Evolutionary conservation across 2,113 vertebrate genomes (phyloP), one percentile per base, ranked within the genome.

Genomic region (Anolis sagrei): DNA sequence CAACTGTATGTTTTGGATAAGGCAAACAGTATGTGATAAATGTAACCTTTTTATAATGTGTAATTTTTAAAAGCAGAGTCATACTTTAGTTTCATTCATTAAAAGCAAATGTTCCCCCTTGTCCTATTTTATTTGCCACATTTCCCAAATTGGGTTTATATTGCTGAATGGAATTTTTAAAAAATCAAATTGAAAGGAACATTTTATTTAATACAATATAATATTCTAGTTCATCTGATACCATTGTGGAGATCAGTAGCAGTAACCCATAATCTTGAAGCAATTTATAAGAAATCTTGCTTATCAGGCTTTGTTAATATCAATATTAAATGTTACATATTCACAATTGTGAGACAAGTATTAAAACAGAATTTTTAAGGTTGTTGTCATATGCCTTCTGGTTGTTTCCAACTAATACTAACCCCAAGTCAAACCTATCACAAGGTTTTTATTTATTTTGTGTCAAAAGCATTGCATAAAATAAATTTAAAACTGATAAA

Each of bases 1-100:
- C 87, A 82, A 92, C 86, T 95, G 95, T 95, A 77, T 96, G 86
- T 86, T 93, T 96, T 95, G 95, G 95, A 95, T 81, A 90, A 84
- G 86, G 83, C 86, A 72, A 82, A 92, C 14, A 86, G 84, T 92
- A 95, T 87, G 86, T 87, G 89, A 93, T 95, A 88, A 86, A 49
- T 88, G 89, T 62, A 90, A 79, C 58, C 83, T 92, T 93, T 91
- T 93, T 92, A 87, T 34, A 87, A 44, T 69, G 29, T 70, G 89
- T 91, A 64, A 44, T 39, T 84, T 89, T 91, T 75, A 2, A 82
- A 51, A 89, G 90, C 90, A 88, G 86, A 92, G 91, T 92, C 83
- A 29, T 86, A 88, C 32, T 49, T 89, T 79, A 73, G 79, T 82
- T 92, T 94, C 87, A 88, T 92, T 86, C 86, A 91, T 83, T 83